Evolutionary conservation across 2,888 invertebrate species (phyloP).

Genomic region (Cryptosula pallasiana): DNA sequence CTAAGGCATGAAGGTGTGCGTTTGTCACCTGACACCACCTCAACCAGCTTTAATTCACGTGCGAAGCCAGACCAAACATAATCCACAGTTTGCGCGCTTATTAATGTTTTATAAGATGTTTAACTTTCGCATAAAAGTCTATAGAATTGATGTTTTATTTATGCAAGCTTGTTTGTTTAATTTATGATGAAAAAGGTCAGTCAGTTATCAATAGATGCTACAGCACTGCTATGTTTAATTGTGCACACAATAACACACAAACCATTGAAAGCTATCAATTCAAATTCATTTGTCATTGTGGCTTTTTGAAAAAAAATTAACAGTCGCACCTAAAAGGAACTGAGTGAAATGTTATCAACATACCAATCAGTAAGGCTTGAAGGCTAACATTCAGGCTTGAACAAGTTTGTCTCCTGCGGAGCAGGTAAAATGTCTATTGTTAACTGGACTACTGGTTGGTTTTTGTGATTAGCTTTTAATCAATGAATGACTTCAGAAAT

Average conservation of each 20-base stretch:
- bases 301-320: background rate
- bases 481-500: no score
- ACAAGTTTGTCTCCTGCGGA: background rate
- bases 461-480: no score
- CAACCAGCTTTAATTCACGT: background rate
- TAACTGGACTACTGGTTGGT: no score
- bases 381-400: no score
- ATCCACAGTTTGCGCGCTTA: background rate
- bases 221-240: background rate
- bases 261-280: background rate
- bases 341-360: background rate
- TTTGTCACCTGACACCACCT: background rate
- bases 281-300: background rate
- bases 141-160: background rate
- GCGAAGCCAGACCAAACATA: background rate
- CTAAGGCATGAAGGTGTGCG: no score
- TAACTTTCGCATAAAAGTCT: background rate
- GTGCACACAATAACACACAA: background rate
- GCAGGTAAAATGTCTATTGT: background rate
- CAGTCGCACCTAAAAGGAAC: background rate
- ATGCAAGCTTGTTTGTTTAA: conserved; percentile 17
- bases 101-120: background rate
- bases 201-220: conserved; percentile 20
- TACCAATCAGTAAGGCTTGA: background rate
- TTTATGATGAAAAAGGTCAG: conserved; percentile 18